Percentiles rank a stretch among this genome's conserved stretches.
phyloP scores from a whole-genome alignment of 2,888 invertebrate genomes.

The Macrostomum cliftonense region DNA sequence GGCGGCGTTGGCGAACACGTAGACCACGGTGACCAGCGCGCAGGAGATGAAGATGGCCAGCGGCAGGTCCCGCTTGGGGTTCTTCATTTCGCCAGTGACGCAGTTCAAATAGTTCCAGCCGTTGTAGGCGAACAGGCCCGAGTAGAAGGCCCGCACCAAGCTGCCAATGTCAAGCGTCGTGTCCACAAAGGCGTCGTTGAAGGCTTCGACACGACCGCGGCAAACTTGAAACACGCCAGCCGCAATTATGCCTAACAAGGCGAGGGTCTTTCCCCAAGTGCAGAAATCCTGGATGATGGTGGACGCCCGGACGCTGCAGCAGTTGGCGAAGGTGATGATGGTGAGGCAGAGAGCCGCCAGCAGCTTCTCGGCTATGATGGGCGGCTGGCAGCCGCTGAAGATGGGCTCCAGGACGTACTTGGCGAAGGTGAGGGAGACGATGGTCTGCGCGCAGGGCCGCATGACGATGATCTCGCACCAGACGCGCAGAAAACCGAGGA shows the following conservation, averaged over 20 bases:
- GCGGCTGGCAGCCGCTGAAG: slow-evolving; percentile 73
- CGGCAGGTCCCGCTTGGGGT: slow-evolving; percentile 72
- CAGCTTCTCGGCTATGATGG: slow-evolving; percentile 45
- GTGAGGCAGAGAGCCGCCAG: slow-evolving; percentile 47
- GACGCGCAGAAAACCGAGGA: slow-evolving; percentile 74
- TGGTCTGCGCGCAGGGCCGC: slow-evolving; percentile 78
- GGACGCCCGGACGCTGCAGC: slow-evolving; percentile 66
- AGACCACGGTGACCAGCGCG: slow-evolving; percentile 69
- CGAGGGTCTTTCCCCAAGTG: slow-evolving; percentile 64
- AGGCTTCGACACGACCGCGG: slow-evolving; percentile 49
- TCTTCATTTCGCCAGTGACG: slow-evolving; percentile 77
- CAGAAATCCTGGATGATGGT: slow-evolving; percentile 74
- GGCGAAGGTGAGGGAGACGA: slow-evolving; percentile 77
- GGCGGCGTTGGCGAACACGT: slow-evolving; percentile 68
- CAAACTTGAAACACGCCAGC: slow-evolving; percentile 58
- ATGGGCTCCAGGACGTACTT: slow-evolving; percentile 71
- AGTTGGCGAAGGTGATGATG: slow-evolving; percentile 67
- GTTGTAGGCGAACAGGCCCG: slow-evolving; percentile 77
- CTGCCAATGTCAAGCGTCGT: slow-evolving; percentile 56
- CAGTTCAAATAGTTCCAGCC: slow-evolving; percentile 75
- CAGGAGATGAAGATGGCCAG: slow-evolving; percentile 75
- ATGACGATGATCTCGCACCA: slow-evolving; percentile 80
- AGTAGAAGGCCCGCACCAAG: slow-evolving; percentile 69
- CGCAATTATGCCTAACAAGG: slow-evolving; percentile 59
- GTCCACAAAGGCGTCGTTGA: slow-evolving; percentile 47